These are phyloP conservation scores for Semotilus atromaculatus DNA, from an alignment of 2,797 vertebrate genomes.

Conservation along the genomic window DNA sequence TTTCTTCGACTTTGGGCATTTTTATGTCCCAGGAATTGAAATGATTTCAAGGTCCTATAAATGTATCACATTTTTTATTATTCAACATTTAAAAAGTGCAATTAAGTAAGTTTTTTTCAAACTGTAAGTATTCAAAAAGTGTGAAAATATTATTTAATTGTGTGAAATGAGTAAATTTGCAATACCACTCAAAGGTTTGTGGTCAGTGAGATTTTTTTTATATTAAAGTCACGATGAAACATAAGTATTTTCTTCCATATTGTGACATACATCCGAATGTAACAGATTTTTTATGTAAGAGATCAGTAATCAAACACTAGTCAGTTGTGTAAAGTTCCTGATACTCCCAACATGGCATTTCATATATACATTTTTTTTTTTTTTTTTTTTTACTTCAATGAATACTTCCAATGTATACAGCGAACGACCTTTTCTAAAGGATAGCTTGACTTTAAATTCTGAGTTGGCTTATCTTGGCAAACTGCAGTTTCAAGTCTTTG, in stretches of 20 bases:
- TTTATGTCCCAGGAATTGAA: background rate
- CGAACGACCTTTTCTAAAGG: background rate
- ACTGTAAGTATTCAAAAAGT: background rate
- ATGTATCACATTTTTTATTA: background rate
- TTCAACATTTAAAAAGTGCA: background rate
- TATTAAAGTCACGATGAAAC: background rate
- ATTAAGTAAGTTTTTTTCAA: background rate
- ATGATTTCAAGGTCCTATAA: background rate
- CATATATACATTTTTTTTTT: too few relatives aligned
- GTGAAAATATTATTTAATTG: background rate
- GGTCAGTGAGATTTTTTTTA: background rate
- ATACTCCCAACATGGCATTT: background rate
- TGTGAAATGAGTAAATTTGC: background rate
- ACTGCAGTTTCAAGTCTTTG: constrained; percentile 19
- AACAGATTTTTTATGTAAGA: background rate
- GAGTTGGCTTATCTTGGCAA: background rate
- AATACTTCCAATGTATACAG: background rate
- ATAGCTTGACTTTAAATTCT: background rate
- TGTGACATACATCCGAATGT: background rate
- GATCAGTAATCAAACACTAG: background rate
- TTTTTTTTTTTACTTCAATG: too few relatives aligned
- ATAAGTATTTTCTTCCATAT: background rate
- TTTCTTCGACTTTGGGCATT: background rate
- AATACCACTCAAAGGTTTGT: background rate
- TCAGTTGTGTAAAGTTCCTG: background rate